A percentile compares a stretch with the other conserved stretches of the same genome.
phyloP scores from a whole-genome alignment of 2,888 invertebrate species.

The Epistrophe eligans region DNA sequence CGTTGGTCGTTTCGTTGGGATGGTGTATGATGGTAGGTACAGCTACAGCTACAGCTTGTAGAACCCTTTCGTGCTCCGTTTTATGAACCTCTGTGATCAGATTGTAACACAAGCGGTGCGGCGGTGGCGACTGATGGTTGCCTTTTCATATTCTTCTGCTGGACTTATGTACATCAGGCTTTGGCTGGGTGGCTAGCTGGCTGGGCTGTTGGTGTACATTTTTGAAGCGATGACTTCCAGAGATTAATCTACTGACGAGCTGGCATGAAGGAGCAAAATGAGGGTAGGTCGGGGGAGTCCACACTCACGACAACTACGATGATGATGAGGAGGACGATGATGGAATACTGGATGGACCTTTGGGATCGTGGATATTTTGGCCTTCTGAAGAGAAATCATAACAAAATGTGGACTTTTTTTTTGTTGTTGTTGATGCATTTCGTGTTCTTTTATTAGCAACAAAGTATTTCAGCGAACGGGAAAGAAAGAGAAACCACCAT shows the following conservation, averaged over 20 bases:
- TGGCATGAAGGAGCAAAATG: slow-evolving; percentile 15
- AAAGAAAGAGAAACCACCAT: slow-evolving; percentile 25
- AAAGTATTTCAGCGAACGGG: not conserved
- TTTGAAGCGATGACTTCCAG: slow-evolving; percentile 74
- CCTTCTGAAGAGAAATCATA: slow-evolving; percentile 71
- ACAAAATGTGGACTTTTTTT: slow-evolving; percentile 55
- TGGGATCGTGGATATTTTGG: slow-evolving; percentile 45
- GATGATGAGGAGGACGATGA: slow-evolving; percentile 71
- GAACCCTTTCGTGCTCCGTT: slow-evolving; percentile 71
- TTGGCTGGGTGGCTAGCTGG: not conserved
- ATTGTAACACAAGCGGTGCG: slow-evolving; percentile 66
- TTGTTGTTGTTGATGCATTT: slow-evolving; percentile 6
- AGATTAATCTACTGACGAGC: slow-evolving; percentile 71
- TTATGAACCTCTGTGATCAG: slow-evolving; percentile 68
- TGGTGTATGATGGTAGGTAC: not conserved
- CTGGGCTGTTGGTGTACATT: slow-evolving; percentile 56
- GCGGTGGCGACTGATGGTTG: slow-evolving; percentile 51
- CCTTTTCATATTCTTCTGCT: slow-evolving; percentile 48
- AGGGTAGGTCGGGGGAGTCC: slow-evolving; percentile 54
- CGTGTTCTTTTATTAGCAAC: slow-evolving; percentile 19
- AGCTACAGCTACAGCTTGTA: not conserved
- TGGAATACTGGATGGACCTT: slow-evolving; percentile 72
- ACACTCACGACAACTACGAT: slow-evolving; percentile 61
- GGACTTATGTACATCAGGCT: slow-evolving; percentile 28
- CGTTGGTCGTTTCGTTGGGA: slow-evolving; percentile 1